These are phyloP conservation scores for Xerus inauris DNA, from an alignment of 2,113 vertebrate species.

Conservation along the genomic window DNA sequence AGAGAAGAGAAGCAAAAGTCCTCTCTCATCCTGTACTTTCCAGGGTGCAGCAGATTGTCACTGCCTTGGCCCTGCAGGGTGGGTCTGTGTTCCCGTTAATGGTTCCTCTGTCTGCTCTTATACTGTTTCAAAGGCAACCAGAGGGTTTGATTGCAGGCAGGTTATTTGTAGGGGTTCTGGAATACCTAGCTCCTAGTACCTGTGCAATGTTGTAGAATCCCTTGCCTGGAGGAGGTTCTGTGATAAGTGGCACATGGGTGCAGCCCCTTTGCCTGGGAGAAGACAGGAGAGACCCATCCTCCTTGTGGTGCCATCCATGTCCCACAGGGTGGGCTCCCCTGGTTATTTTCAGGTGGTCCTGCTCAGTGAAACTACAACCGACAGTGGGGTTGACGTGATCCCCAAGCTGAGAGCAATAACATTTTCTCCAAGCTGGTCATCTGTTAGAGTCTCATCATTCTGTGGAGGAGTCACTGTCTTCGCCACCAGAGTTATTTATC, in stretches of 20 bases:
- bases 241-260: background rate
- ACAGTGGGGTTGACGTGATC: background rate
- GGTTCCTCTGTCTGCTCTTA: background rate
- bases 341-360: background rate
- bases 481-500: background rate
- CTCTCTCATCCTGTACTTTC: background rate
- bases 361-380: background rate
- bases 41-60: background rate
- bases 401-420: background rate
- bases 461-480: background rate
- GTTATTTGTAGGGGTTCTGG: background rate
- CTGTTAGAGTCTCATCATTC: background rate
- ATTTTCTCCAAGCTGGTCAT: background rate
- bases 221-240: too few relatives aligned
- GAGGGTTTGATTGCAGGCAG: fast-evolving
- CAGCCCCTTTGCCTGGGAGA: background rate
- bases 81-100: background rate
- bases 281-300: background rate
- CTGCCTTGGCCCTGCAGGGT: background rate
- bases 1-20: background rate
- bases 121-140: background rate
- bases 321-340: background rate
- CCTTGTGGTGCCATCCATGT: fast-evolving
- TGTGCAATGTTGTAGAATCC: background rate
- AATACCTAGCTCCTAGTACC: fast-evolving